Evolutionary conservation across 2,797 vertebrate species (phyloP), one percentile per base, ranked within the genome.

Genomic region (Tragopan temminckii): DNA sequence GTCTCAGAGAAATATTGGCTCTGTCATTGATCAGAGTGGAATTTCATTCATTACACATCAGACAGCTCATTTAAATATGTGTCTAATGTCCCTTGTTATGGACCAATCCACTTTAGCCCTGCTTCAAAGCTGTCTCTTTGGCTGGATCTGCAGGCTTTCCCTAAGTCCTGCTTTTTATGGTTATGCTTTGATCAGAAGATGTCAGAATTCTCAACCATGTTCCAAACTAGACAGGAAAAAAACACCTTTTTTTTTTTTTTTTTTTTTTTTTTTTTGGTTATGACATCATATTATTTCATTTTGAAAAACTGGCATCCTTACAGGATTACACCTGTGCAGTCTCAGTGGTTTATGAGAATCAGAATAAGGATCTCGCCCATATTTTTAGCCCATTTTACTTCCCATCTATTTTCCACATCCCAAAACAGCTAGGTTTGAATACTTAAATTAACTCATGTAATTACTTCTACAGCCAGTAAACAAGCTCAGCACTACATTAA

Each of bases 11-110:
- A 91, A 85, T 80, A 91, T 46, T 72, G 87, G 61, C 52, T 94
- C 29, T 82, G 82, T 66, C 80, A 76, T 50, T 89, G 90, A 94
- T 93, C 89, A 91, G 90, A 93, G 59, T 81, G 63, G 63, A 94
- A 93, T 94, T 96, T 93, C 63, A 88, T 91, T 95, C 85, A 85
- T 79, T 95, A 88, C 66, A 15, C 23, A 76, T 89, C 72, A 92
- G 81, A 89, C 48, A 55, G 59, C 82, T 95, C 80, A 91, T 96
- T 94, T 96, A 94, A 93, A 93, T 92, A 43, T 46, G 72, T 70
- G 21, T 58, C 70, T 92, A 91, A 94, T 64, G 55, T 95, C 70
- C 85, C 82, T 86, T 89, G 87, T 92, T 85, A 68, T 80, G 67
- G 63, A 58, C 85, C 83, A 83, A 91, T 94, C 90, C 89, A 79